These are phyloP conservation scores for Myotis planiceps DNA, from an alignment of 2,797 vertebrate genomes.

Conservation along the genomic window DNA sequence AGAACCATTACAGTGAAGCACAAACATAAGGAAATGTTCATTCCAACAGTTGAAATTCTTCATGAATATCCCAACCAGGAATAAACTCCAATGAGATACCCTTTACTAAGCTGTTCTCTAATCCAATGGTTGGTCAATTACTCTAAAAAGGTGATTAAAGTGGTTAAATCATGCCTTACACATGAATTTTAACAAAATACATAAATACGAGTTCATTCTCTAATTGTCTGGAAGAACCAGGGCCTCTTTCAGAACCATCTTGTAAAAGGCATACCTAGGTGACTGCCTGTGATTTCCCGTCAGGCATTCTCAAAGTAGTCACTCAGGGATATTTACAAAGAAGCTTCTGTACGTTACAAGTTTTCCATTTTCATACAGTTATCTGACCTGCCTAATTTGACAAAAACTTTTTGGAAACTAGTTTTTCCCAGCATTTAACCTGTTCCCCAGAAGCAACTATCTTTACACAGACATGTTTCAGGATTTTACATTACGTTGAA, in stretches of 20 bases:
- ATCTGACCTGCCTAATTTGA: not conserved
- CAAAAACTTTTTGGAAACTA: not conserved
- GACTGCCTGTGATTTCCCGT: not conserved
- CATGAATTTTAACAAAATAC: not conserved
- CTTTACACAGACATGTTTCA: not conserved
- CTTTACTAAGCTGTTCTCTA: not conserved
- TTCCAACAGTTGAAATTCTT: not conserved
- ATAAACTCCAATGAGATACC: not conserved
- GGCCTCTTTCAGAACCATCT: not conserved
- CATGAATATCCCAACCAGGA: not conserved
- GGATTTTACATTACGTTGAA: not conserved
- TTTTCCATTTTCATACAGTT: not conserved
- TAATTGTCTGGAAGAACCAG: not conserved
- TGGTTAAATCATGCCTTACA: not conserved
- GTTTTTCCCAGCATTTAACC: not conserved
- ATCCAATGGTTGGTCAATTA: not conserved
- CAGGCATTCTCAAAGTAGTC: not conserved
- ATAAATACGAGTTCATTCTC: not conserved
- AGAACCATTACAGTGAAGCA: not conserved
- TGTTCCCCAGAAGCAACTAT: not conserved
- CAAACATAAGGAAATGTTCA: not conserved
- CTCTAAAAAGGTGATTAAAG: not conserved
- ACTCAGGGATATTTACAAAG: not conserved
- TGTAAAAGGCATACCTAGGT: not conserved
- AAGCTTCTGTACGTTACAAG: not conserved